phyloP scores from a whole-genome alignment of 2,797 vertebrate genomes.

The Micrastur ruficollis region DNA sequence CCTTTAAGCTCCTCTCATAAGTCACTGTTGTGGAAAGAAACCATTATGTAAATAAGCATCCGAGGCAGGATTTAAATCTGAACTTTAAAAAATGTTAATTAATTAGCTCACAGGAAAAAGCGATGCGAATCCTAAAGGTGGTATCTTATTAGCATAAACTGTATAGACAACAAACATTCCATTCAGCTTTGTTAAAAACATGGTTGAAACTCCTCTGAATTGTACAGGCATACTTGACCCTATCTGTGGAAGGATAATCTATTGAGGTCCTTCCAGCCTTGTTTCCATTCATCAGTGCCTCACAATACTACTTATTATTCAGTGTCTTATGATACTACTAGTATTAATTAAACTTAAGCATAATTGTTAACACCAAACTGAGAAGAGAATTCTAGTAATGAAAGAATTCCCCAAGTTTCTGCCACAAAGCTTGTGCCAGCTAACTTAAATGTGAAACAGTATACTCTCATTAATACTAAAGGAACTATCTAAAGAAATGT shows the following conservation, averaged over 20 bases:
- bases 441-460: neutral
- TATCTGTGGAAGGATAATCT: neutral
- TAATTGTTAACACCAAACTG: neutral
- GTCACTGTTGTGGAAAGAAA: neutral
- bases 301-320: neutral
- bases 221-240: neutral
- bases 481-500: neutral
- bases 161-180: neutral
- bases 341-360: neutral
- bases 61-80: neutral
- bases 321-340: neutral
- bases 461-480: neutral
- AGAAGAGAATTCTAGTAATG: neutral
- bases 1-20: neutral
- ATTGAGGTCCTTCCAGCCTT: neutral
- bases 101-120: neutral
- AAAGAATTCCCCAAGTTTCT: neutral
- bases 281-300: neutral
- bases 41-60: neutral
- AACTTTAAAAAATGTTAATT: constrained; percentile 43
- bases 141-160: neutral
- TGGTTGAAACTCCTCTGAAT: neutral
- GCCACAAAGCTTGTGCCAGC: neutral
- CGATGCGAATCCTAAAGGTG: neutral
- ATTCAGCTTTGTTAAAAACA: neutral